Percentiles rank a stretch among this genome's conserved stretches.
Evolutionary conservation across 2,113 vertebrate genomes (phyloP).

Genomic region (Rhynchopsitta pachyrhyncha): DNA sequence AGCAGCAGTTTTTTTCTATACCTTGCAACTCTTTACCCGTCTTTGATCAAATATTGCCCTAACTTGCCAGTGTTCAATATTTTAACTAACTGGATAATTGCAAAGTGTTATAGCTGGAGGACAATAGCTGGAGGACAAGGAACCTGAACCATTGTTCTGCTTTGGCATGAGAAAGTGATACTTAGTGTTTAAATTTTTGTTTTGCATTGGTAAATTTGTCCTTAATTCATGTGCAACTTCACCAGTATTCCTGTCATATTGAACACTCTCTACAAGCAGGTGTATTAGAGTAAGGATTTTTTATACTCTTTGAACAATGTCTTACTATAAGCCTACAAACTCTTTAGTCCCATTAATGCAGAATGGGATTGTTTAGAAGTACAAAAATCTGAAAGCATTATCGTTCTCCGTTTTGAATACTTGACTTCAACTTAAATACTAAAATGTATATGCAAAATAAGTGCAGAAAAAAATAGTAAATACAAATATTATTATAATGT

Average conservation of each 20-base stretch:
- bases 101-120: neutral
- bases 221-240: neutral
- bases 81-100: neutral
- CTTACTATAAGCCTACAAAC: neutral
- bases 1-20: neutral
- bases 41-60: neutral
- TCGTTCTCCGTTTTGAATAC: constrained; percentile 6
- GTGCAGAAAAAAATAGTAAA: neutral
- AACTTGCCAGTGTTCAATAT: neutral
- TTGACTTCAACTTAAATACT: constrained; percentile 2
- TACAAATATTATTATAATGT: neutral
- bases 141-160: neutral
- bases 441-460: neutral
- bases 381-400: neutral
- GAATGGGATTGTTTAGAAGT: neutral
- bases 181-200: neutral
- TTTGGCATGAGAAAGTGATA: neutral
- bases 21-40: neutral
- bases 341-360: neutral
- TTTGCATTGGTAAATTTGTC: neutral
- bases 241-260: neutral
- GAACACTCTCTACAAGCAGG: neutral
- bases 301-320: neutral
- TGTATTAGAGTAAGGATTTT: neutral
- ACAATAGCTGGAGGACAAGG: neutral